Conservation (phyloP, 2,113 vertebrate species). For the Orthonyx spaldingii region DNA sequence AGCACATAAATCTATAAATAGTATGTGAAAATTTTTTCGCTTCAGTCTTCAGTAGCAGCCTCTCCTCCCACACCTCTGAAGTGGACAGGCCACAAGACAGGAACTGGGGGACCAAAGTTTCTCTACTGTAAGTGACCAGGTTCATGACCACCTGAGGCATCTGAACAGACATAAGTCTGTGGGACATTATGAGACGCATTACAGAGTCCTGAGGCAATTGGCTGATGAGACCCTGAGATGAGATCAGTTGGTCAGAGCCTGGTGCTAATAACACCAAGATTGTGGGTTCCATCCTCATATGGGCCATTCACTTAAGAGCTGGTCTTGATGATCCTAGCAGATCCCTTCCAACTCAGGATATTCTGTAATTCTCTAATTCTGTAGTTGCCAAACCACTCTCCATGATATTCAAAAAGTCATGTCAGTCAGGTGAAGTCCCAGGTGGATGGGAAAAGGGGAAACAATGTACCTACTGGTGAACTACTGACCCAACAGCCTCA, state of each 20-base stretch:
- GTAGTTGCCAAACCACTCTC: background rate
- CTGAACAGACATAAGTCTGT: background rate
- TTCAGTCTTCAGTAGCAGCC: background rate
- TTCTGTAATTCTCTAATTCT: background rate
- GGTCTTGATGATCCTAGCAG: background rate
- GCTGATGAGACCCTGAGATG: background rate
- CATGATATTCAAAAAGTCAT: background rate
- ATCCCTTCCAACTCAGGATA: background rate
- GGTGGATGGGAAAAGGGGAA: background rate
- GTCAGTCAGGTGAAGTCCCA: background rate
- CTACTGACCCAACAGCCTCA: background rate
- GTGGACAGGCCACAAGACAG: background rate
- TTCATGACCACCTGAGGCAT: background rate
- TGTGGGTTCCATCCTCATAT: background rate
- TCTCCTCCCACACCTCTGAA: background rate
- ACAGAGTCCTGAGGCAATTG: background rate
- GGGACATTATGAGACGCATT: background rate
- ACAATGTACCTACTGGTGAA: background rate
- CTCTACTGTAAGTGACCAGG: background rate
- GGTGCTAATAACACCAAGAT: background rate
- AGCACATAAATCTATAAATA: background rate
- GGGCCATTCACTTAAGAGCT: background rate
- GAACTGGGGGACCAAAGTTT: background rate
- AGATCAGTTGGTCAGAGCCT: background rate
- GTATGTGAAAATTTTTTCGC: background rate